phyloP scores from a whole-genome alignment of 2,113 vertebrate species.

The Himantopus leucocephalus region DNA sequence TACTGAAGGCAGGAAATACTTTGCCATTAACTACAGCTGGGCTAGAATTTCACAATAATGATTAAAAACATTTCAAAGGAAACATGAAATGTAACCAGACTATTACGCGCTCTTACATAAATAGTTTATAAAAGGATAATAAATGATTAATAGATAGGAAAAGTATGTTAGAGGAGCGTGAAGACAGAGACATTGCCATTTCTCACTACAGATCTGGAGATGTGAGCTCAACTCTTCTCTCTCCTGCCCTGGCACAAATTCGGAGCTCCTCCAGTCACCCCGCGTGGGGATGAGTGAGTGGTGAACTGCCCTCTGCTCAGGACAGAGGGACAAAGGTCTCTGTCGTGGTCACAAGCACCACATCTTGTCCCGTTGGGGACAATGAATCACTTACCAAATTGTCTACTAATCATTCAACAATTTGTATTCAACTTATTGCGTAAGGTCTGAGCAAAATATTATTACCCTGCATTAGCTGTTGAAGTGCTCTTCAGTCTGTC shows the following conservation, averaged over 20 bases:
- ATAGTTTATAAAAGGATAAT: conserved; percentile 18
- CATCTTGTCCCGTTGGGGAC: not conserved
- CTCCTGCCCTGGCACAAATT: not conserved
- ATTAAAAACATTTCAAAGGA: conserved; percentile 35
- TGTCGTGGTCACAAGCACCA: not conserved
- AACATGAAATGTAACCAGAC: conserved; percentile 14
- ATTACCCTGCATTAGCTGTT: not conserved
- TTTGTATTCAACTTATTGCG: not conserved
- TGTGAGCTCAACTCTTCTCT: not conserved
- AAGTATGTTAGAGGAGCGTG: not conserved
- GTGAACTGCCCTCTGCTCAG: not conserved
- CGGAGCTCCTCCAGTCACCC: not conserved
- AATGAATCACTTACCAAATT: not conserved
- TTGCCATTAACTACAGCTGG: conserved; percentile 35
- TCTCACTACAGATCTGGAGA: not conserved
- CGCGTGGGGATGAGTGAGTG: not conserved
- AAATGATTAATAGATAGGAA: not conserved
- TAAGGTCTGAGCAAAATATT: not conserved
- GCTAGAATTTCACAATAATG: conserved; percentile 43
- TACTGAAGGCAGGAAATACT: conserved; percentile 27
- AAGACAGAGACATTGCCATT: not conserved
- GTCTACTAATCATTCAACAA: not conserved
- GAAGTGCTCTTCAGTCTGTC: not conserved
- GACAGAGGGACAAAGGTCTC: not conserved
- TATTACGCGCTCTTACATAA: not conserved